phyloP scores from a whole-genome alignment of 2,888 invertebrate species.

The Auanema sp. region DNA sequence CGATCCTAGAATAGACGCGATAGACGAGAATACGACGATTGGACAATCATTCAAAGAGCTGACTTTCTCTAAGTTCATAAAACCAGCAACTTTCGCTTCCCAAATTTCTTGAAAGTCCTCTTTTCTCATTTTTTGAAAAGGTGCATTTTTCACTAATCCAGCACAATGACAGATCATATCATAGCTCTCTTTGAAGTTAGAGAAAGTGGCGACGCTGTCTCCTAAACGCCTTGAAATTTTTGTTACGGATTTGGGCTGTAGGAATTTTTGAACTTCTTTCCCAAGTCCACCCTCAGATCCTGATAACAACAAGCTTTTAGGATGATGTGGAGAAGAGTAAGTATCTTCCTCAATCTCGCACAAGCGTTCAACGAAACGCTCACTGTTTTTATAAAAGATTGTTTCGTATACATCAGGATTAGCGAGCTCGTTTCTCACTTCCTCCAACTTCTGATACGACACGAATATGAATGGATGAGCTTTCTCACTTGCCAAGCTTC shows the following conservation, averaged over 20 bases:
- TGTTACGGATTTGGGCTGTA: too few relatives aligned
- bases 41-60: constrained; percentile 6
- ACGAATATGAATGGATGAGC: constrained; percentile 27
- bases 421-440: constrained; percentile 31
- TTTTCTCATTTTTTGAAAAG: constrained; percentile 21
- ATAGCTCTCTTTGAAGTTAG: not conserved
- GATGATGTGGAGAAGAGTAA: not conserved
- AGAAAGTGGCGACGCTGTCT: too few relatives aligned
- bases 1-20: constrained; percentile 53
- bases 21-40: constrained; percentile 47
- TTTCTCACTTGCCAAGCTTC: constrained; percentile 40
- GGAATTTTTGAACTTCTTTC: constrained; percentile 1
- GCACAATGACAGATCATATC: constrained; percentile 52
- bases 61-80: constrained; percentile 29
- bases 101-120: constrained; percentile 31
- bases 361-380: constrained; percentile 25
- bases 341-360: not conserved
- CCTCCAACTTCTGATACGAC: constrained; percentile 21
- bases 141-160: constrained; percentile 45
- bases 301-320: constrained; percentile 31
- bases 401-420: constrained; percentile 23
- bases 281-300: constrained; percentile 56
- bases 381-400: constrained; percentile 28
- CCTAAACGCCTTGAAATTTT: too few relatives aligned
- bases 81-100: constrained; percentile 44